Conservation (phyloP, 1,140 invertebrate genomes). For the Sminthurides bifidus region DNA sequence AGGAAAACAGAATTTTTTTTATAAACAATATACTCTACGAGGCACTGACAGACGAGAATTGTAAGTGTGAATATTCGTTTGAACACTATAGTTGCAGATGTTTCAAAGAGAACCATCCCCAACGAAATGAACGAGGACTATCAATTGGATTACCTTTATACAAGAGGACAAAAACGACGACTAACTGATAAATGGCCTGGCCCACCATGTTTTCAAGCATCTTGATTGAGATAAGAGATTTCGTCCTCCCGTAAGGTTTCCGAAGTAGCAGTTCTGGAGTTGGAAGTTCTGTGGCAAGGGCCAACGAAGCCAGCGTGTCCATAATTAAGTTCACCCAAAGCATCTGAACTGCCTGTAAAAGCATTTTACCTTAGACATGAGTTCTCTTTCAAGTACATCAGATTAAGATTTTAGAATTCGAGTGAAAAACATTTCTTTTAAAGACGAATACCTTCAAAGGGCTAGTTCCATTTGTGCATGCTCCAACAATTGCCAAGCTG, state of each 20-base stretch:
- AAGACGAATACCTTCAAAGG: constrained; percentile 33
- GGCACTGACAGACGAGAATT: too few relatives aligned
- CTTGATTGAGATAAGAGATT: constrained; percentile 50
- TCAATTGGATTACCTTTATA: constrained; percentile 44
- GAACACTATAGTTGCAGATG: too few relatives aligned
- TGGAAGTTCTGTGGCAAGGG: constrained; percentile 55
- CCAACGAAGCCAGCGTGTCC: constrained; percentile 58
- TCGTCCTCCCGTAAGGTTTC: constrained; percentile 55
- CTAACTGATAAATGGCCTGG: constrained; percentile 51
- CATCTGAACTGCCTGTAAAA: constrained; percentile 53
- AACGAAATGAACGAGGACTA: too few relatives aligned
- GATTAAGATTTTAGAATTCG: not conserved
- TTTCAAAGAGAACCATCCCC: too few relatives aligned
- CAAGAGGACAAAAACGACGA: constrained; percentile 49
- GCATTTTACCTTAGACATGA: too few relatives aligned
- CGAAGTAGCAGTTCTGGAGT: constrained; percentile 48
- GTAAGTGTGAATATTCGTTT: too few relatives aligned
- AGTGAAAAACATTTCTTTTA: not conserved
- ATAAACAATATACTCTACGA: too few relatives aligned
- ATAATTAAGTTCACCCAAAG: constrained; percentile 63
- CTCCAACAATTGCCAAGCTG: constrained; percentile 51
- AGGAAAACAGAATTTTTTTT: too few relatives aligned
- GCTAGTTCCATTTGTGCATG: constrained; percentile 46
- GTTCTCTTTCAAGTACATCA: not conserved
- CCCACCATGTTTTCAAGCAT: constrained; percentile 59